Evolutionary conservation across 1,140 invertebrate species (phyloP), one percentile per base, ranked within the genome.

Genomic region (Pentalonia nigronervosa): DNA sequence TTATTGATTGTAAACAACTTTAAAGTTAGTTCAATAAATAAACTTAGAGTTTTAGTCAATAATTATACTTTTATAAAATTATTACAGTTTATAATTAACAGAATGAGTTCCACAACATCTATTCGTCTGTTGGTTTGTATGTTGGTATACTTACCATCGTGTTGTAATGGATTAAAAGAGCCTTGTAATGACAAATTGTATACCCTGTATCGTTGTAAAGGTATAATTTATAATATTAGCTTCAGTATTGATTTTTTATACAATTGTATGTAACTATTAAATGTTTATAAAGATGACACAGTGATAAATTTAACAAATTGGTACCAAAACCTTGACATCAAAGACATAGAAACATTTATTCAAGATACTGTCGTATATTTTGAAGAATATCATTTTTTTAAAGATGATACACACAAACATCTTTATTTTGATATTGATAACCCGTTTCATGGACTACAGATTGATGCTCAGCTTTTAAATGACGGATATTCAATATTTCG

Each of bases 391-490:
- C 20, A 0, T 53, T 53, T 4, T 41, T 41, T 41, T 41, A 41
- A 4, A 2, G 41, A 1, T 1, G 4, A 4, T 2, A 4, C 41
- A 41, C 41, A 41, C 4, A 41, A 41, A 41, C 2, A 41, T 41
- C 41, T 6, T 8, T 94, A 95, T 23, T 95, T 97, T 0, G 94
- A 95, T 86, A 94, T 94, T 41, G 96, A 96, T 30, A 96, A 96
- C 25, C 96, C 96, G 21, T 95, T 96, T n/a, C 95, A 96, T 89
- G 96, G 96, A 17, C 95, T 97, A 91, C 96, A 96, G n/a, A 96
- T 97, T 48, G 95, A 96, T 81, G 96, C 96, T 0, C 95, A 95
- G 83, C 96, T 97, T 20, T 94, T 95, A 8, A 96, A 96, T 93
- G 96, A 96, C 41, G 95, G 97, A 94, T 94, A 96, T 50, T 96